A percentile compares a stretch with the other conserved stretches of the same genome.
Conservation (phyloP, 2,797 vertebrate species). For the Todus mexicanus region DNA sequence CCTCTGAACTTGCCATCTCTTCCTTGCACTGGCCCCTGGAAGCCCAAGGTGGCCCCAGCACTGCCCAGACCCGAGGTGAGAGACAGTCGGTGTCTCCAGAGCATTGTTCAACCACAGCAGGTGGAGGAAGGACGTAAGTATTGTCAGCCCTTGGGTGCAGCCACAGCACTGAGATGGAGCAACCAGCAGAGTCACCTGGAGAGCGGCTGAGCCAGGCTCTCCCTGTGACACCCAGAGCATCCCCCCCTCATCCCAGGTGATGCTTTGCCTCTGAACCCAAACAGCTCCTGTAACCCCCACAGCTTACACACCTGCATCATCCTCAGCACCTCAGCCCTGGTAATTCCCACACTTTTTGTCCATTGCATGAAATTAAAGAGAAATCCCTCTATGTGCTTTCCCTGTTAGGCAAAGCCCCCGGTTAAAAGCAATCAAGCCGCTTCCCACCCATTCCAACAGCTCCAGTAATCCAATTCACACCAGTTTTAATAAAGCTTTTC, state of each 20-base stretch:
- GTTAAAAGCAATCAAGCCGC: not conserved
- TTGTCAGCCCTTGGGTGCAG: fast-evolving
- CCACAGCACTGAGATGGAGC: fast-evolving
- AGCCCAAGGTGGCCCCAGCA: not conserved
- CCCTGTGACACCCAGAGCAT: not conserved
- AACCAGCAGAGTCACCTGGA: not conserved
- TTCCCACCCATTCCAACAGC: not conserved
- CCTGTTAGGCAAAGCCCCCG: not conserved
- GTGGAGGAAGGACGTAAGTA: fast-evolving
- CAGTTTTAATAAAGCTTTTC: not conserved
- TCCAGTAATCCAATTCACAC: not conserved
- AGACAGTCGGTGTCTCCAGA: fast-evolving
- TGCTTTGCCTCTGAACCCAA: not conserved
- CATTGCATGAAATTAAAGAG: not conserved
- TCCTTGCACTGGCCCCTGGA: not conserved
- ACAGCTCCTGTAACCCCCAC: fast-evolving
- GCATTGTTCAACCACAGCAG: not conserved
- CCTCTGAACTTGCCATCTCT: not conserved
- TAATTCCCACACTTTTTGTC: not conserved
- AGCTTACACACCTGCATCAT: not conserved
- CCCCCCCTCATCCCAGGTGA: fast-evolving
- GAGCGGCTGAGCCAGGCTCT: not conserved
- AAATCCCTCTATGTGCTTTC: not conserved
- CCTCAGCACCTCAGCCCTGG: not conserved
- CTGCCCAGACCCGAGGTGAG: fast-evolving